Conservation (phyloP, 2,113 vertebrate genomes). For the Passer domesticus region DNA sequence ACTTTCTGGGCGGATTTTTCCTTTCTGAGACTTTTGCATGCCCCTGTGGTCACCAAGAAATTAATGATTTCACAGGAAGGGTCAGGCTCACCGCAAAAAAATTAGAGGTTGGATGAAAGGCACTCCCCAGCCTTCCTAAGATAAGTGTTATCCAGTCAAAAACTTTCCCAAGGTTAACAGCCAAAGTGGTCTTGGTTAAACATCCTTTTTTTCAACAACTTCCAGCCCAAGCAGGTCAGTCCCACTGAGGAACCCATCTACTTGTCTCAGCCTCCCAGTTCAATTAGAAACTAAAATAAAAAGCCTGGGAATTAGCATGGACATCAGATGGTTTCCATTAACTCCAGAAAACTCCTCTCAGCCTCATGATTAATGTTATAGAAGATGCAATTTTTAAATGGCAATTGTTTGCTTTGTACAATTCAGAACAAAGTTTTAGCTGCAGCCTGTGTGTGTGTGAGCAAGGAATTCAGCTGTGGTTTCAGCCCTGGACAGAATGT, state of each 20-base stretch:
- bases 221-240: slow-evolving; percentile 31
- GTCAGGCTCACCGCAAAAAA: neutral
- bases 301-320: slow-evolving; percentile 42
- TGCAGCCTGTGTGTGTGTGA: neutral
- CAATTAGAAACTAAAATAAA: slow-evolving; percentile 42
- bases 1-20: neutral
- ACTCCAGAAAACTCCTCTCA: neutral
- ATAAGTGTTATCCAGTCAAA: neutral
- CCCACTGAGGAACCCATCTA: neutral
- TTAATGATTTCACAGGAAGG: neutral
- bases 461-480: neutral
- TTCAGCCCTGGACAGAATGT: neutral
- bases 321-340: slow-evolving; percentile 66
- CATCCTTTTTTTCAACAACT: neutral
- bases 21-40: neutral
- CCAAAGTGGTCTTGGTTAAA: neutral
- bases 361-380: neutral
- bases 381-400: neutral
- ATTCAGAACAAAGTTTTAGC: neutral
- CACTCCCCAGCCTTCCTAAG: neutral
- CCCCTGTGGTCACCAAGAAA: neutral
- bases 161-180: slow-evolving; percentile 17
- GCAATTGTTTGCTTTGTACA: slow-evolving; percentile 30
- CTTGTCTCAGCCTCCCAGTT: slow-evolving; percentile 7
- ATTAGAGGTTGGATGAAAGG: neutral